These are phyloP conservation scores for Drosophila emarginata DNA, from an alignment of 2,888 invertebrate species.

Conservation along the genomic window DNA sequence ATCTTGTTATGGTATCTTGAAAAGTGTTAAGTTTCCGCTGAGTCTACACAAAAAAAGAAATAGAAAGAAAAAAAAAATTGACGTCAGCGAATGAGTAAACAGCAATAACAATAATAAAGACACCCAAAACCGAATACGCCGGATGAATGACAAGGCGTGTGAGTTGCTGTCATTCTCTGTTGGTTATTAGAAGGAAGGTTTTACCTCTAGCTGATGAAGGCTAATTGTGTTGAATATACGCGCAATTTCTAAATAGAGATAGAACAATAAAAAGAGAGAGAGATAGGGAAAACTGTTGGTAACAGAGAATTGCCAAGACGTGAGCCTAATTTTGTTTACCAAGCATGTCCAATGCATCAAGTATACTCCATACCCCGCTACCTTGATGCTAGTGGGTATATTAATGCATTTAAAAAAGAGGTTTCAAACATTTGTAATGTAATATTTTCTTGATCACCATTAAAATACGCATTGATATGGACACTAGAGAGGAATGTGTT, in stretches of 20 bases:
- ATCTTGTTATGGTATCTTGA: constrained; percentile 34
- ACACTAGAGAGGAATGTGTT: too few relatives aligned
- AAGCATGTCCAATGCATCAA: constrained; percentile 20
- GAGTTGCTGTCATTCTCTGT: constrained; percentile 8
- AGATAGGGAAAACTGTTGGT: neutral
- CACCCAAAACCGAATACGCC: neutral
- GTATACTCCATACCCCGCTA: neutral
- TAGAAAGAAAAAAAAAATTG: constrained; percentile 15
- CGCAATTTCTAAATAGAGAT: neutral
- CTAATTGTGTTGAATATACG: neutral
- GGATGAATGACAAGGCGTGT: constrained; percentile 8
- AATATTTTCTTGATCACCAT: too few relatives aligned
- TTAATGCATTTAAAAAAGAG: too few relatives aligned
- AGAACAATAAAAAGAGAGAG: neutral
- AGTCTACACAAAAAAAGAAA: constrained; percentile 26
- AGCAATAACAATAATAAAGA: constrained; percentile 15
- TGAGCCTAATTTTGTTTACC: constrained; percentile 19
- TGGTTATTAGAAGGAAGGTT: neutral
- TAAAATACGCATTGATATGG: too few relatives aligned
- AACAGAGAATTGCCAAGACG: constrained; percentile 5
- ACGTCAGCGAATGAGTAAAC: constrained; percentile 36
- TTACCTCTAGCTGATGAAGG: neutral
- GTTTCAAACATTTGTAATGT: too few relatives aligned
- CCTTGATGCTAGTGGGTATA: neutral
- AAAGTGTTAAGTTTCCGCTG: constrained; percentile 46